phyloP scores from a whole-genome alignment of 2,888 invertebrate species.

The Lochmaea crataegi region DNA sequence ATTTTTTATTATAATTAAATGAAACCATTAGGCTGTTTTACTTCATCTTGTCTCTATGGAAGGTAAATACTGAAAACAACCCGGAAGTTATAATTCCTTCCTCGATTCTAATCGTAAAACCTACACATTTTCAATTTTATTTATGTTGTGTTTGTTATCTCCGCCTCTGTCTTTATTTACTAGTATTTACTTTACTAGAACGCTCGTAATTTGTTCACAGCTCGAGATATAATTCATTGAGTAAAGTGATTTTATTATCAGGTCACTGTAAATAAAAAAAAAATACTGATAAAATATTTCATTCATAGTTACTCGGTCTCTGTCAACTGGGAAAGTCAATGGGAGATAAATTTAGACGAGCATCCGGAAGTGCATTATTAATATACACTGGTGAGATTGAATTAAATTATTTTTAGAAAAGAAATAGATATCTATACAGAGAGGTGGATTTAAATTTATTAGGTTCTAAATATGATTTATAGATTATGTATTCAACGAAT shows the following conservation, averaged over 20 bases:
- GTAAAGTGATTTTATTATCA: conserved; percentile 22
- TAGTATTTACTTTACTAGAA: conserved; percentile 2
- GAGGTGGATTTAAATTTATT: too few relatives aligned
- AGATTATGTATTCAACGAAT: too few relatives aligned
- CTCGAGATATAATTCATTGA: conserved; percentile 13
- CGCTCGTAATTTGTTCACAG: conserved; percentile 15
- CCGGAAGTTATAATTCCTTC: conserved; percentile 4
- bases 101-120: neutral
- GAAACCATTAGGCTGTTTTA: too few relatives aligned
- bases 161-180: conserved; percentile 5
- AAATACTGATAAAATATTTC: conserved; percentile 24
- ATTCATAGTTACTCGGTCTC: conserved; percentile 6
- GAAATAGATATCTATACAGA: neutral
- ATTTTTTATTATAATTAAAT: too few relatives aligned
- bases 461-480: neutral
- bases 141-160: conserved; percentile 1
- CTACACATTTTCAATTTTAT: neutral
- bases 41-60: too few relatives aligned
- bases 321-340: neutral
- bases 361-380: neutral
- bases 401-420: conserved; percentile 2
- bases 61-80: neutral
- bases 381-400: conserved; percentile 1
- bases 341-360: conserved; percentile 11
- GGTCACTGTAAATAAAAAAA: conserved; percentile 10